phyloP scores from a whole-genome alignment of 2,888 invertebrate species.

The Xylota segnis region DNA sequence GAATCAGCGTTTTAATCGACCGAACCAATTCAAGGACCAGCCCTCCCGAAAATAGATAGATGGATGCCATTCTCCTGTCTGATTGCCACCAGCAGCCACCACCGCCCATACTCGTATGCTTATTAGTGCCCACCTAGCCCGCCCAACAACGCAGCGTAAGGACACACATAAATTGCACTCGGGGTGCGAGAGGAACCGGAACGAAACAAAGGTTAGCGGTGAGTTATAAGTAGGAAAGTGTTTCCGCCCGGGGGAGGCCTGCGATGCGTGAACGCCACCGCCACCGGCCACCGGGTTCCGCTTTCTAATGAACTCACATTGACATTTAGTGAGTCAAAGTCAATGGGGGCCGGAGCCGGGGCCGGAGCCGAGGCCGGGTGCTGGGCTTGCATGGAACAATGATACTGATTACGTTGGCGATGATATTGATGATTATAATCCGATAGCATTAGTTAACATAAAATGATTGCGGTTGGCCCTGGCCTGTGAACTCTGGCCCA shows the following conservation, averaged over 20 bases:
- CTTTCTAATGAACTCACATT: slow-evolving; percentile 59
- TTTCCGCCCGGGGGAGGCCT: slow-evolving; percentile 8
- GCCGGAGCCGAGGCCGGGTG: too few relatives aligned
- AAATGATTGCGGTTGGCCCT: slow-evolving; percentile 67
- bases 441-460: slow-evolving; percentile 74
- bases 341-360: too few relatives aligned
- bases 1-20: slow-evolving; percentile 82
- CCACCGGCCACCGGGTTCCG: slow-evolving; percentile 37
- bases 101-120: slow-evolving; percentile 33
- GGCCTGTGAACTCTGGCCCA: slow-evolving; percentile 23
- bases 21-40: slow-evolving; percentile 75
- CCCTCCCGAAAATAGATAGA: slow-evolving; percentile 69
- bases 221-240: slow-evolving; percentile 51
- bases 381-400: slow-evolving; percentile 37
- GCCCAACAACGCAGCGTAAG: background rate
- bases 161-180: slow-evolving; percentile 40
- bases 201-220: slow-evolving; percentile 59
- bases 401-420: slow-evolving; percentile 61
- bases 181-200: slow-evolving; percentile 39
- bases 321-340: slow-evolving; percentile 43
- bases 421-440: slow-evolving; percentile 75
- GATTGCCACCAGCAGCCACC: slow-evolving; percentile 57
- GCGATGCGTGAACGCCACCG: slow-evolving; percentile 51
- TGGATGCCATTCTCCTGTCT: slow-evolving; percentile 72
- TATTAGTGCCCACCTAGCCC: slow-evolving; percentile 22